phyloP scores from a whole-genome alignment of 2,797 vertebrate species.

The Tamandua tetradactyla region DNA sequence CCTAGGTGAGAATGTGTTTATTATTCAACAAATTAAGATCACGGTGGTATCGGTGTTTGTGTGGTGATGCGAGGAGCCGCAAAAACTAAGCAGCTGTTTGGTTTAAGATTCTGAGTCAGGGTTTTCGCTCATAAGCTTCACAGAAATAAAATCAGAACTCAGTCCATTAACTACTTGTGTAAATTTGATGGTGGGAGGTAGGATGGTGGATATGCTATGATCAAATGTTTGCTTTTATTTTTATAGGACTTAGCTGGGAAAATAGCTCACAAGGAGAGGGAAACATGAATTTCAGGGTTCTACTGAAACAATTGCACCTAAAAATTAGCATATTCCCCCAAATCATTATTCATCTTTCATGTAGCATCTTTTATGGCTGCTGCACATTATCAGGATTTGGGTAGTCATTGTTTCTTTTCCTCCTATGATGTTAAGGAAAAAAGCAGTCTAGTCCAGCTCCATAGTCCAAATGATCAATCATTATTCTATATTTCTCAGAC shows the following conservation, averaged over 20 bases:
- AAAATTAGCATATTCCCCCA: not conserved
- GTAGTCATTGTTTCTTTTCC: not conserved
- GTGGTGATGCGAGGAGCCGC: not conserved
- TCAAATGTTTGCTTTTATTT: constrained; percentile 5
- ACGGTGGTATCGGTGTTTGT: not conserved
- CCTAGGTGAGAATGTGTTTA: not conserved
- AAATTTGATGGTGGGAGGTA: not conserved
- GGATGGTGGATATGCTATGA: not conserved
- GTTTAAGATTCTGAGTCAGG: not conserved
- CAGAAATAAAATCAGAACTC: constrained; percentile 16
- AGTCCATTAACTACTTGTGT: not conserved
- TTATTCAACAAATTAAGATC: not conserved
- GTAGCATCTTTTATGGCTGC: not conserved
- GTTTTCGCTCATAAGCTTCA: not conserved
- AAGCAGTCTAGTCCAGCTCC: not conserved
- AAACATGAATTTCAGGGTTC: not conserved
- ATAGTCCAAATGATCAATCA: not conserved
- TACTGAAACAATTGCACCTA: not conserved
- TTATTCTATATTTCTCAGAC: not conserved
- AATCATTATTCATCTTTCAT: not conserved
- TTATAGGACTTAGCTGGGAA: not conserved
- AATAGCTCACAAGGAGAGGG: not conserved
- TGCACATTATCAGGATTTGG: not conserved
- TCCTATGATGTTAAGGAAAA: not conserved
- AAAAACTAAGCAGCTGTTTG: not conserved